Evolutionary conservation across 2,888 invertebrate genomes (phyloP), one percentile per base, ranked within the genome.

Genomic region (Ethmia dodecea): DNA sequence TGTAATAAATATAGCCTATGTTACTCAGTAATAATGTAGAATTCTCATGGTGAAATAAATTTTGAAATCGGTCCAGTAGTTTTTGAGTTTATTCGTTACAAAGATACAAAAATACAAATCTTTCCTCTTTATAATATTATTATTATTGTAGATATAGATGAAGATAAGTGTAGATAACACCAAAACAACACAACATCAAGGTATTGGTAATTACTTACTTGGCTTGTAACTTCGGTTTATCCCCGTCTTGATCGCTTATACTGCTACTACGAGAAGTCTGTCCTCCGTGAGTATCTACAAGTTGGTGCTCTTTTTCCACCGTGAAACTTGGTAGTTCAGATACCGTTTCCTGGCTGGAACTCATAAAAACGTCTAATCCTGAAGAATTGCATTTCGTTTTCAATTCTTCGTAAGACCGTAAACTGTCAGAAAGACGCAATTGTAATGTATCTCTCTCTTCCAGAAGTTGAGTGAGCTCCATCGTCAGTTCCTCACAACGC

Each of bases 371-470:
- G 13, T 79, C 74, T 13, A 72, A 37, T 1, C 63, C 73, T 5
- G 66, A 51, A 2, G 62, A 47, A 41, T 64, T 62, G 31, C 60
- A 66, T 35, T 58, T 74, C 4, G 53, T 44, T 37, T 79, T 84
- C 27, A 84, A 47, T 45, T 88, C 61, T 67, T 94, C 95, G 49
- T 91, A 91, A 22, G 92, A 88, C 28, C 95, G 88, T 36, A 96
- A 83, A 6, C 94, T 92, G 59, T 94, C 94, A 0, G 95, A 95
- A 5, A 96, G 74, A 45, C 94, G 90, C 40, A 96, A 71, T 56
- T 96, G 96, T 33, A 96, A 71, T 0, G 93, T 93, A 60, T 96
- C 96, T 34, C 96, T 88, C 67, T 96, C 96, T 67, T 95, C 95
- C 29, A 96, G 72, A 28, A 96, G 75, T 67, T 92, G 92, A 46